Base-by-base conservation (phyloP, 2,888 invertebrate genomes). In the Nycteola revayana region DNA sequence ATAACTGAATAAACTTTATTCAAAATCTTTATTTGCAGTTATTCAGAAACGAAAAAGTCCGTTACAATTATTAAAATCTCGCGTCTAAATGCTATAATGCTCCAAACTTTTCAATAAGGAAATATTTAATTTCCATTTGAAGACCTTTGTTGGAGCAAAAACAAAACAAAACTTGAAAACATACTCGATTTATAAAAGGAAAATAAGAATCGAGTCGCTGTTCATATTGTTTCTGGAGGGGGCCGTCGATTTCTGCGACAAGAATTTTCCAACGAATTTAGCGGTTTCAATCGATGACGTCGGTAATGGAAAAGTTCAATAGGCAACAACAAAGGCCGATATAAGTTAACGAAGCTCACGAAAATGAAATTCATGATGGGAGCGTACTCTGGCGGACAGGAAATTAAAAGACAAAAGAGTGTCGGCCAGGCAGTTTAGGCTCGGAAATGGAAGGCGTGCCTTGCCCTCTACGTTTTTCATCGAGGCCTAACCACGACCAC, bases 361-460 rank as follows among this genome's bases (percentile, higher is more conserved):
- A 83, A 86, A 86, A 78, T 72, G 66, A 85, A 87, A 86, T 82
- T 85, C 77, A 78, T 75, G 78, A 78, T 73, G 66, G 74, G 64
- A 74, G 75, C 76, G 74, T 73, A 74, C 76, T 79, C 74, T 75
- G 68, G 74, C 71, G 78, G 78, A 72, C 83, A 83, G 86, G 87
- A 87, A 87, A 88, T 87, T 85, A 87, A 85, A 85, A 84, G 85
- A 88, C 86, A 88, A 88, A 86, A 86, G 85, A 85, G 75, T 77
- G 68, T 74, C 75, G 78, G 69, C 68, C 67, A 62, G 78, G 75
- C 79, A 81, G 83, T 76, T 79, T 78, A 75, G 76, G 65, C 64
- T 80, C 77, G 83, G 82, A 84, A 86, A 84, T 79, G 66, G 77
- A 74, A 75, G 81, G 76, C 74, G 75, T 73, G 72, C 67, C 77